Evolutionary conservation across 2,888 invertebrate genomes (phyloP), one percentile per base, ranked within the genome.

Genomic region (Drosophila lacicola): DNA sequence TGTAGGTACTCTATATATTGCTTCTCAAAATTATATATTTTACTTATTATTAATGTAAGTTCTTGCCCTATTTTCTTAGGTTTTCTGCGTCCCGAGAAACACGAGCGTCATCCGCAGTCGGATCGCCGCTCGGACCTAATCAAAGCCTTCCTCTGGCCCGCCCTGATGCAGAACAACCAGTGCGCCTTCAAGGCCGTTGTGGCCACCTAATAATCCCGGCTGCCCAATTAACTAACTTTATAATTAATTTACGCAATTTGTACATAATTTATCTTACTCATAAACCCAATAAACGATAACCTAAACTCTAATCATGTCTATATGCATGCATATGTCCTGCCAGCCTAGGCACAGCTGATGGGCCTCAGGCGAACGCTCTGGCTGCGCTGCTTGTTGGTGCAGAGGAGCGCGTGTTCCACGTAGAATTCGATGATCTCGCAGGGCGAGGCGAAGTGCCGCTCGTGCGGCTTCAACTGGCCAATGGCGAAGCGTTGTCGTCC

Each of bases 131-230:
- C 95, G 9, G 95, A 96, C 90, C 94, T 95, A 50, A 96, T 98
- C 84, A 95, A 95, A 90, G 95, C 96, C 2, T 97, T 97, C 92
- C 93, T 98, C 55, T 98, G 98, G 98, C 98, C 98, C 1, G 96
- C 97, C 1, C 93, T 98, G 47, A 93, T 97, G 92, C 96, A 96
- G 74, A 95, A 95, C 25, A 95, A 95, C 80, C 94, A 94, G 45
- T 97, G 96, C 91, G 96, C 97, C 65, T 96, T 96, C 92, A 96
- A 97, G 91, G 97, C 97, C 2, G 95, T 97, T 29, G 97, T 98
- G 44, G 94, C 97, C 73, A 97, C 97, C 63, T 97, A 93, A 57
- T 92, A 8, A 13, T 14, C n/a, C 14, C 33, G 11, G 19, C 36
- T 25, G 25, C 33, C 33, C 19, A 14, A 46, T 50, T 36, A 37